phyloP scores from a whole-genome alignment of 2,113 vertebrate species.

The Narcine bancroftii region DNA sequence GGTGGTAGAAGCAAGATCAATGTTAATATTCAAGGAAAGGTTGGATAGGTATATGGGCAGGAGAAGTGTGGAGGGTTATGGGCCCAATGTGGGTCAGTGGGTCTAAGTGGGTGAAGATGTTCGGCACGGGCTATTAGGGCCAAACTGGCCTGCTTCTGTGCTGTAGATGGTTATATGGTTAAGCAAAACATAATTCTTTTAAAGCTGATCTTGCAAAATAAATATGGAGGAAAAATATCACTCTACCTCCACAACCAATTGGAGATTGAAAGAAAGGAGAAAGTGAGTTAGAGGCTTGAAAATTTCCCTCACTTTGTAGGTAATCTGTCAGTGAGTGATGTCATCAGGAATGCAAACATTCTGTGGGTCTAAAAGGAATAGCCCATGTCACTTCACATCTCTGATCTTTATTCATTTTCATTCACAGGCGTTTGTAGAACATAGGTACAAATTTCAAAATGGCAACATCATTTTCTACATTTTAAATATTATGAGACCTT shows the following conservation, averaged over 20 bases:
- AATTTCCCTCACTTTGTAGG: not conserved
- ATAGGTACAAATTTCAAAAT: not conserved
- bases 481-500: too few relatives aligned
- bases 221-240: not conserved
- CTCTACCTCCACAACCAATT: not conserved
- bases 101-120: too few relatives aligned
- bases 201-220: not conserved
- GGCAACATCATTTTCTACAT: not conserved
- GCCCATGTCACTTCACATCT: not conserved
- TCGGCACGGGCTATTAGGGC: too few relatives aligned
- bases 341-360: not conserved
- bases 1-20: too few relatives aligned
- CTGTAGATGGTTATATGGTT: too few relatives aligned
- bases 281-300: not conserved
- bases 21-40: too few relatives aligned
- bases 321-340: not conserved
- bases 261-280: not conserved
- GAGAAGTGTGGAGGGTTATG: too few relatives aligned
- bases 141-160: too few relatives aligned
- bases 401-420: not conserved
- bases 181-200: too few relatives aligned
- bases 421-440: not conserved
- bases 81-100: too few relatives aligned
- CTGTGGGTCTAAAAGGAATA: not conserved
- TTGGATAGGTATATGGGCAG: too few relatives aligned